These are phyloP conservation scores for Radopholus similis DNA, from an alignment of 1,140 invertebrate species.

Conservation along the genomic window DNA sequence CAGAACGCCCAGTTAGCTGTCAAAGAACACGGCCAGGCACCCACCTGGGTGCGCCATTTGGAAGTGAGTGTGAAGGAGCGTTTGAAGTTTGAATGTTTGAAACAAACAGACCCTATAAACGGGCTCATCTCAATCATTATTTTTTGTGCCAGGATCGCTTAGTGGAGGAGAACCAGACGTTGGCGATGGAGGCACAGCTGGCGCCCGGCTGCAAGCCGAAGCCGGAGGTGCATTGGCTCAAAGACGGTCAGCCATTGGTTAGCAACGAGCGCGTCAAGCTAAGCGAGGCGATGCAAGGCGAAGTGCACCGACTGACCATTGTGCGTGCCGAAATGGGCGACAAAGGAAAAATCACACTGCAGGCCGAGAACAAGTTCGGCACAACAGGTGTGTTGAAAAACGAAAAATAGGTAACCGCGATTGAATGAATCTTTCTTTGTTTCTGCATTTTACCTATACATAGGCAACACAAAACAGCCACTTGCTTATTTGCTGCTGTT, in stretches of 20 bases:
- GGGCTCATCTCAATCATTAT: not conserved
- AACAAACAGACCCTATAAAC: no score
- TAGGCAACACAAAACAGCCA: no score
- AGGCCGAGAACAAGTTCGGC: conserved; percentile 54
- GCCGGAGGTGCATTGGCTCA: conserved; percentile 65
- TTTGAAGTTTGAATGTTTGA: no score
- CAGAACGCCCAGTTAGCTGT: conserved; percentile 51
- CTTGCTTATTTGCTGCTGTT: no score
- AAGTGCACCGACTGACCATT: conserved; percentile 39
- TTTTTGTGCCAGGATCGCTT: conserved; percentile 32
- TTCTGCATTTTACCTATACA: no score
- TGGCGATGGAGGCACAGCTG: conserved; percentile 74
- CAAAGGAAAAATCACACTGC: conserved; percentile 55
- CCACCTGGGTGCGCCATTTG: conserved; percentile 43
- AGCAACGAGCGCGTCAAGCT: conserved; percentile 61
- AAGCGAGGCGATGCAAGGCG: conserved; percentile 63
- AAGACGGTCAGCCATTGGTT: conserved; percentile 45
- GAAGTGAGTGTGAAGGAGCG: conserved; percentile 16
- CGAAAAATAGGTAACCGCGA: not conserved
- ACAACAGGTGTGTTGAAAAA: conserved; percentile 24
- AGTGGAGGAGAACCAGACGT: conserved; percentile 68
- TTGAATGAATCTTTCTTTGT: no score
- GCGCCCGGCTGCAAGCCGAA: conserved; percentile 78
- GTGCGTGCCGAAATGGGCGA: conserved; percentile 36
- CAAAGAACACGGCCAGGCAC: conserved; percentile 52